Base-by-base conservation (phyloP, 2,113 vertebrate genomes). In the Trematomus loennbergii region DNA sequence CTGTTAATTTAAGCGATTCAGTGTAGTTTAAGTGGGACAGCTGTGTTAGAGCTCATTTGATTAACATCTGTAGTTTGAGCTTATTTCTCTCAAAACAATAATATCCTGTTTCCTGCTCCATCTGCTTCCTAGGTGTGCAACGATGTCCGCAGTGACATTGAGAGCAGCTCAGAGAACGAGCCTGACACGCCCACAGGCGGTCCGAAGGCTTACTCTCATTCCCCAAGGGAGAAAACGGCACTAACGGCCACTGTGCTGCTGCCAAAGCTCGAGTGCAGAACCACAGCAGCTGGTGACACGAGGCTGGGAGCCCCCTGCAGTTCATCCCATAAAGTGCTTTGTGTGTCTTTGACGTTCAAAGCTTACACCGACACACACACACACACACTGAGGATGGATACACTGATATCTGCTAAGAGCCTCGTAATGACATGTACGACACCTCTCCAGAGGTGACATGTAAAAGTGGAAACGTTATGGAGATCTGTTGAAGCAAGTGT, bases 161-260 rank as follows among this genome's bases (percentile, higher is more conserved):
- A 99, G 89, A 99, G 96, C 96, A 99, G 97, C 93, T 99, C 98
- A 0, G 98, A 97, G 25, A 97, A 99, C 33, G 98, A 99, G 57
- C 87, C 94, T 0, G 4, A 87, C 52, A 33, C 74, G 80, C 62
- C 79, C 86, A 79, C 90, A 20, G 88, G 88, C 16, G 89, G 73
- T 79, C 92, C 90, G 60, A 95, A 92, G 90, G 75, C 75, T 0
- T 52, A 65, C 12, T 53, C 91, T 68, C 75, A 80, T 68, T 83
- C 71, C 82, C 77, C 54, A 97, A 96, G 9, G 96, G 96, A 70
- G 95, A 97, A 89, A 99, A 96, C 75, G 95, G 95, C 81, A 91
- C 95, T 15, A 99, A 98, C 1, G 97, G 97, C 81, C 96, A 98
- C 60, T 87, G 95, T 79, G 73, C 84, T 9, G 72, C 92, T 15